A percentile compares a stretch with the other conserved stretches of the same genome.
Evolutionary conservation across 2,888 invertebrate genomes (phyloP).

Genomic region (Xestobium rufovillosum): DNA sequence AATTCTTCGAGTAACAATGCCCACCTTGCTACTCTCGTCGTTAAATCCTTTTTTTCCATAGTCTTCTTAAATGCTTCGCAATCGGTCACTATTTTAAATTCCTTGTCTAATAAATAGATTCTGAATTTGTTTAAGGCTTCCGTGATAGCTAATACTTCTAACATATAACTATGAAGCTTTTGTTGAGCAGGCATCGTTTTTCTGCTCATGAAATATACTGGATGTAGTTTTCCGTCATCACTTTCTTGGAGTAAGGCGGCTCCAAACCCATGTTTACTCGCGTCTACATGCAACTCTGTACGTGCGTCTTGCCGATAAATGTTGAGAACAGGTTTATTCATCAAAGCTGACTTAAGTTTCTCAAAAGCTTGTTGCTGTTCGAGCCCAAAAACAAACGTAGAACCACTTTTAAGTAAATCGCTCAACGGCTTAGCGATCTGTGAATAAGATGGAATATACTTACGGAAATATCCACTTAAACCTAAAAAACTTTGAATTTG

Average conservation of each 20-base stretch:
- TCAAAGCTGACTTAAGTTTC: slow-evolving; percentile 18
- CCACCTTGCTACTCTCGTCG: slow-evolving; percentile 31
- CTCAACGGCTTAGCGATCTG: slow-evolving; percentile 32
- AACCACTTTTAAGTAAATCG: slow-evolving; percentile 26
- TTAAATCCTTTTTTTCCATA: slow-evolving; percentile 29
- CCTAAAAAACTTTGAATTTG: slow-evolving; percentile 32
- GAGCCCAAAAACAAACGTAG: slow-evolving; percentile 18
- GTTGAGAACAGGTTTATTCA: slow-evolving; percentile 18
- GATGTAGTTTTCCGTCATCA: slow-evolving; percentile 27
- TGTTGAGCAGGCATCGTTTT: slow-evolving; percentile 30
- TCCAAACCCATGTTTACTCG: slow-evolving; percentile 26
- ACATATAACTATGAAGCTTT: slow-evolving; percentile 32
- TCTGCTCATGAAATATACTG: slow-evolving; percentile 30
- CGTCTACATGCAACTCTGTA: slow-evolving; percentile 28
- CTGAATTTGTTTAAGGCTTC: slow-evolving; percentile 33
- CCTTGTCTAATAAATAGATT: slow-evolving; percentile 28
- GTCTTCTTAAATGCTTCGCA: slow-evolving; percentile 32
- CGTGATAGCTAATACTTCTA: slow-evolving; percentile 34
- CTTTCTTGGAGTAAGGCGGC: slow-evolving; percentile 27
- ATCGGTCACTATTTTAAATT: slow-evolving; percentile 33
- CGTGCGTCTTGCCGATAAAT: slow-evolving; percentile 18
- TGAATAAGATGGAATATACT: slow-evolving; percentile 32
- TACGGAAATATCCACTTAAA: slow-evolving; percentile 33
- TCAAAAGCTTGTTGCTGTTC: slow-evolving; percentile 19
- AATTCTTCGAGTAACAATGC: slow-evolving; percentile 29